Evolutionary conservation across 2,113 vertebrate species (phyloP).

Genomic region (Nettapus auritus): DNA sequence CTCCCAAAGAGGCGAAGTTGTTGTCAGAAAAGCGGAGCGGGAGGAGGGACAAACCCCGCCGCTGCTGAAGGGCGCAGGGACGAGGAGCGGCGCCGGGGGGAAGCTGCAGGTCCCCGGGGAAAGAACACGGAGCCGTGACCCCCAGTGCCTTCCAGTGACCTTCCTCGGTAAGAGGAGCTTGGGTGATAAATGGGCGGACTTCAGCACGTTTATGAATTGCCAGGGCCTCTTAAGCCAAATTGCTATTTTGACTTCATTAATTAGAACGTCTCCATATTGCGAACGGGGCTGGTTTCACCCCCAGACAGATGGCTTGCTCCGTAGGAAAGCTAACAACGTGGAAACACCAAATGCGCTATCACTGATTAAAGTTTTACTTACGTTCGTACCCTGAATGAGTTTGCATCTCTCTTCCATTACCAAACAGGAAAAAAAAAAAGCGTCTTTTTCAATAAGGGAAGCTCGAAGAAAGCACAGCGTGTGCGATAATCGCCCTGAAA

Average conservation of each 20-base stretch:
- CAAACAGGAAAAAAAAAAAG: not conserved
- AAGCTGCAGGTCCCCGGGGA: not conserved
- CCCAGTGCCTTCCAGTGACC: not conserved
- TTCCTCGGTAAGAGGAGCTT: not conserved
- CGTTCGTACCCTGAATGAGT: not conserved
- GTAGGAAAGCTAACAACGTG: not conserved
- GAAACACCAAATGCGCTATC: not conserved
- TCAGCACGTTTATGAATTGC: not conserved
- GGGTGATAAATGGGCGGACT: not conserved
- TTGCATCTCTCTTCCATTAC: not conserved
- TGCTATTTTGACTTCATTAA: conserved; percentile 34
- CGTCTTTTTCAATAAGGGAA: not conserved
- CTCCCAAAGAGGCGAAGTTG: not conserved
- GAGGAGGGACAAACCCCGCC: not conserved
- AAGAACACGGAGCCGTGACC: not conserved
- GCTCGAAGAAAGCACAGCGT: not conserved
- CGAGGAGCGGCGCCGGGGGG: not conserved
- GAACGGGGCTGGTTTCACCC: not conserved
- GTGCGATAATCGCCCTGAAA: not conserved
- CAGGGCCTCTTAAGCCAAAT: conserved; percentile 3
- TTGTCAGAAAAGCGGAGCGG: not conserved
- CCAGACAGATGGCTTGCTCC: conserved; percentile 21
- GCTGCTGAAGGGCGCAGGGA: not conserved
- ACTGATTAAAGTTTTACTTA: not conserved
- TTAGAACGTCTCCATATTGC: conserved; percentile 29